Evolutionary conservation across 2,113 vertebrate species (phyloP), one percentile per base, ranked within the genome.

Genomic region (Cnemophilus loriae): DNA sequence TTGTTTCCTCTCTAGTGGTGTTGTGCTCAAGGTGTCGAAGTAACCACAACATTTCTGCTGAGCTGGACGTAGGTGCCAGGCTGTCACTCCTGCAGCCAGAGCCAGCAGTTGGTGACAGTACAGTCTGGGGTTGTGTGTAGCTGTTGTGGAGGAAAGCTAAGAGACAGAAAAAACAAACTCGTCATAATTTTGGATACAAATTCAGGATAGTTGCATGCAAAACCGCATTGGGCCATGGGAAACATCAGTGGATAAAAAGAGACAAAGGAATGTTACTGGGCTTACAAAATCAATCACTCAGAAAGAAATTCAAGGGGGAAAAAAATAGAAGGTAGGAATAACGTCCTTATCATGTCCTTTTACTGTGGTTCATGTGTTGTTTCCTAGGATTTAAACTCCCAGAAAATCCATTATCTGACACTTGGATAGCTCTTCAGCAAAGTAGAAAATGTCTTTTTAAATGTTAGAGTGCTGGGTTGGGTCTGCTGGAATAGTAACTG

Each of bases 401-500:
- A 82, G 39, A 64, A 90, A 47, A 79, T 69, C 42, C 14, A 13
- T 71, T 50, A 4, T 83, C 27, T 84, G 55, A 24, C 15, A 14
- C 33, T 64, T 74, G 65, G 7, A 11, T 70, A 8, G 18, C 46
- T 73, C 61, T 87, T 82, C 26, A 69, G 32, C 53, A 35, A 33
- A 37, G 18, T 1, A 39, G 37, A 65, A 89, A 87, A 60, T 1
- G 1, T 26, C 37, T 79, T 64, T 76, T 60, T 24, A 61, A 64
- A 49, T 53, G 18, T 20, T 39, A 10, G 42, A 22, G 12, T 47
- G 71, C 5, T 0, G 1, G 1, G 0, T 42, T 42, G 33, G 4
- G 16, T 52, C 14, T 76, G 33, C 52, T 68, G 56, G 65, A 88
- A 28, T 27, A 67, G 55, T 84, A 52, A 16, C 30, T 52, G 41